Evolutionary conservation across 2,888 invertebrate species (phyloP).

Genomic region (Heterodera filipjevi): DNA sequence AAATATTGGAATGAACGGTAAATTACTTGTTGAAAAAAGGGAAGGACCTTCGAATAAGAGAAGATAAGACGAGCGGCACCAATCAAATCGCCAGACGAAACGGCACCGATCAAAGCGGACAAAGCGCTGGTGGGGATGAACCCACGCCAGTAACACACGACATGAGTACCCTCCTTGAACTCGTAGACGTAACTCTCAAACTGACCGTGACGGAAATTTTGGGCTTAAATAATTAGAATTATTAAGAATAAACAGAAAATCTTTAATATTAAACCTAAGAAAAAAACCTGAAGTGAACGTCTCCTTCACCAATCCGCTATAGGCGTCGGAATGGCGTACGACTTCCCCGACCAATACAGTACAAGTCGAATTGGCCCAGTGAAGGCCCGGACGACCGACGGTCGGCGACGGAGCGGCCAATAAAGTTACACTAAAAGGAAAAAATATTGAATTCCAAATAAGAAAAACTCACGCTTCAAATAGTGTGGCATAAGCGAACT

Average conservation of each 20-base stretch:
- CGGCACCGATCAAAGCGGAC: slow-evolving; percentile 38
- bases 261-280: too few relatives aligned
- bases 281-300: slow-evolving; percentile 48
- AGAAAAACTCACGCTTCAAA: slow-evolving; percentile 24
- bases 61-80: slow-evolving; percentile 42
- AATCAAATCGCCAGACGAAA: slow-evolving; percentile 50
- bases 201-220: slow-evolving; percentile 61
- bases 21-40: background rate
- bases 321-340: slow-evolving; percentile 45
- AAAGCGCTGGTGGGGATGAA: slow-evolving; percentile 47
- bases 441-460: slow-evolving; percentile 13
- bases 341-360: slow-evolving; percentile 62
- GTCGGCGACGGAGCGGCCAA: slow-evolving; percentile 52
- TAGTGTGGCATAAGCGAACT: slow-evolving; percentile 46
- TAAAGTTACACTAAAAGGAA: slow-evolving; percentile 59
- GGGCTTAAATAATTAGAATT: slow-evolving; percentile 49
- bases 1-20: background rate
- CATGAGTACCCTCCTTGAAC: slow-evolving; percentile 51
- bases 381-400: slow-evolving; percentile 58
- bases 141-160: slow-evolving; percentile 61
- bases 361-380: slow-evolving; percentile 63
- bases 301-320: slow-evolving; percentile 43
- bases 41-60: slow-evolving; percentile 34
- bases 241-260: too few relatives aligned
- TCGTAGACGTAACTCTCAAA: slow-evolving; percentile 59